Evolutionary conservation across 2,113 vertebrate species (phyloP).

Genomic region (Cynopterus brachyotis): DNA sequence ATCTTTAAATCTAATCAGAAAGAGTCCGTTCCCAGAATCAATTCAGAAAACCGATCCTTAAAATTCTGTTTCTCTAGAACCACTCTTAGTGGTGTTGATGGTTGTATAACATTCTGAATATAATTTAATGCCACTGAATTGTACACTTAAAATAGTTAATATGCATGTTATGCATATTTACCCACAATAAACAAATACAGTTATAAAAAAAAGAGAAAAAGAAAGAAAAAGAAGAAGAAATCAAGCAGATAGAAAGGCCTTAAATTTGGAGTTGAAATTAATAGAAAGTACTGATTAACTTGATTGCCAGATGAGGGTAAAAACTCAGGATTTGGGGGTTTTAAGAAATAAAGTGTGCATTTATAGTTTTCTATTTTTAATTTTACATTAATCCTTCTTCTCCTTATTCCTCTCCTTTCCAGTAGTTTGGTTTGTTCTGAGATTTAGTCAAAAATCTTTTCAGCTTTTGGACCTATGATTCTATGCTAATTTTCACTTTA

Average conservation of each 20-base stretch:
- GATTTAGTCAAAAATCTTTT: background rate
- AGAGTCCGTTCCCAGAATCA: background rate
- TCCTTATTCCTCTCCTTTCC: background rate
- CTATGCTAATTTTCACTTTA: constrained; percentile 8
- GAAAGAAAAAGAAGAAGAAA: background rate
- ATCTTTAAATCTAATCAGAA: constrained; percentile 1
- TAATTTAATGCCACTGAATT: background rate
- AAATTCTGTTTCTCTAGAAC: background rate
- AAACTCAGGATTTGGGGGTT: background rate
- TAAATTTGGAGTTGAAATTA: background rate
- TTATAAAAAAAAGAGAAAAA: background rate
- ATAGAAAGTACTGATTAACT: background rate
- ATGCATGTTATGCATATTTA: background rate
- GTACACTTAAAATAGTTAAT: background rate
- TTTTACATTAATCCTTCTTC: background rate
- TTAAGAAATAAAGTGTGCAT: background rate
- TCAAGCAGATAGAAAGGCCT: background rate
- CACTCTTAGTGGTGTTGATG: background rate
- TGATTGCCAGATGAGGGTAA: background rate
- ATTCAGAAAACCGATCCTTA: background rate
- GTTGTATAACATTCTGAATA: background rate
- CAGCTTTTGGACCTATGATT: background rate
- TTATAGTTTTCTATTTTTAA: background rate
- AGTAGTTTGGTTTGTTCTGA: background rate
- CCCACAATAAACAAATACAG: background rate